Evolutionary conservation across 1,140 invertebrate species (phyloP), one percentile per base, ranked within the genome.

Genomic region (Sminthurides bifidus): DNA sequence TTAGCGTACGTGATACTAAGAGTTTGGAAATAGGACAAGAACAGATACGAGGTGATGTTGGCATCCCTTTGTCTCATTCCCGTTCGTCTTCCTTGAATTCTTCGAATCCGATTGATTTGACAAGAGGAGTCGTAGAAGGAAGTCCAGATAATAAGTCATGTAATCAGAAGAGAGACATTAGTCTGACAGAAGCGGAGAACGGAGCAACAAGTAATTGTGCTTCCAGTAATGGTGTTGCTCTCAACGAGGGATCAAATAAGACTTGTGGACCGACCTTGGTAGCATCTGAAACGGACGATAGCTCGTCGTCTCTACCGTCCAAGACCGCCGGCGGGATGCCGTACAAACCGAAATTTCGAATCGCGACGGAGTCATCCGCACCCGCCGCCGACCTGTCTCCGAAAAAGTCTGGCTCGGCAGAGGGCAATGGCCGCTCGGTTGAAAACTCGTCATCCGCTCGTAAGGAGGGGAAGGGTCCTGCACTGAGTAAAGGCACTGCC

Each of bases 271-370:
- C 26, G 23, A 27, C 31, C 27, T 19, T 27, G 38, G 26, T 53
- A n/a, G n/a, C n/a, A n/a, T n/a, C n/a, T n/a, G n/a, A n/a, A n/a
- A n/a, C n/a, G n/a, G n/a, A n/a, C n/a, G n/a, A n/a, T n/a, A n/a
- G n/a, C n/a, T n/a, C n/a, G n/a, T n/a, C n/a, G n/a, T n/a, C n/a
- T n/a, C n/a, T n/a, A n/a, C n/a, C n/a, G n/a, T 53, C 52, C 29
- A 27, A 30, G 21, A 49, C 54, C 1, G 30, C 49, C 30, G 41
- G 54, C 19, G 58, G n/a, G n/a, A n/a, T n/a, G n/a, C n/a, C 60
- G n/a, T 64, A 64, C 30, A 64, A 64, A 54, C 63, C 63, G 23
- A 64, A 64, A 41, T 64, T 64, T 54, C 45, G 54, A 26, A 56
- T 56, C 19, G 21, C 54, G 12, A 29, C 46, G 3, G 40, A 44